Evolutionary conservation across 2,888 invertebrate genomes (phyloP), one percentile per base, ranked within the genome.

Genomic region (Adelognathus sp.): DNA sequence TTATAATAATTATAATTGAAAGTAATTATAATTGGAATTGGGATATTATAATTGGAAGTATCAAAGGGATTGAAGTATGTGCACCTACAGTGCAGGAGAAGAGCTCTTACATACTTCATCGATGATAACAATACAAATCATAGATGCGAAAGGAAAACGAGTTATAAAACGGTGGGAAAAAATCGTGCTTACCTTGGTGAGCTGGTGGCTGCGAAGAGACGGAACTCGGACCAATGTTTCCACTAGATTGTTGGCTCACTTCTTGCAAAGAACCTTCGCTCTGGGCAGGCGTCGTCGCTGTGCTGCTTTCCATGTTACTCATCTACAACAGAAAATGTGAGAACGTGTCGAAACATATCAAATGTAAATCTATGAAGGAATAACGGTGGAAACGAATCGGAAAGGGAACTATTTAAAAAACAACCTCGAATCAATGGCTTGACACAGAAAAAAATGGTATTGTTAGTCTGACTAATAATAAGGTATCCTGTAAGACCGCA

Each of bases 301-400:
- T 86, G 83, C 87, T 89, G 63, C 87, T 90, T 72, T 90, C 90
- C 89, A 90, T 90, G 72, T 90, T 90, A 75, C 90, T 90, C 88
- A 90, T 90, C 90, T 90, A 39, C 6, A 66, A 66, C 1, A n/a
- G 36, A 61, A 67, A 76, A 27, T 46, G 52, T 63, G 50, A 21
- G n/a, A 41, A 36, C 27, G 67, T 50, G n/a, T n/a, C n/a, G n/a
- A n/a, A n/a, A n/a, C n/a, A n/a, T n/a, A n/a, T n/a, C n/a, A n/a
- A n/a, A n/a, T n/a, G n/a, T n/a, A n/a, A n/a, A n/a, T n/a, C n/a
- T n/a, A n/a, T n/a, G n/a, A n/a, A n/a, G n/a, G n/a, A n/a, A n/a
- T n/a, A n/a, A n/a, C n/a, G n/a, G n/a, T n/a, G n/a, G n/a, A n/a
- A n/a, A n/a, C n/a, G n/a, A n/a, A n/a, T n/a, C n/a, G n/a, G n/a